Evolutionary conservation across 2,113 vertebrate genomes (phyloP).

Genomic region (Cettia cetti): DNA sequence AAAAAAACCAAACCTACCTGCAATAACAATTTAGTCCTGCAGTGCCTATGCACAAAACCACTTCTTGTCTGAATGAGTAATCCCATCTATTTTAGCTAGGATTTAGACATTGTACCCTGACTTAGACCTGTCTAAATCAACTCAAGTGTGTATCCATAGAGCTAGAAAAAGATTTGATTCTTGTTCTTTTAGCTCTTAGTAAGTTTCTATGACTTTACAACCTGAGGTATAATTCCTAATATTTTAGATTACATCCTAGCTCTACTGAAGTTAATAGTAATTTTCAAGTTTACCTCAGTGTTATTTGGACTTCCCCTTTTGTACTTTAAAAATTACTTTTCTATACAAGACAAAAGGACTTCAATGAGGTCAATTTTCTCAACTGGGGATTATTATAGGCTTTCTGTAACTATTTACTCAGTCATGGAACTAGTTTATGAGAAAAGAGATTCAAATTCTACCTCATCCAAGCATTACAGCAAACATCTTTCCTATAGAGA

Average conservation of each 20-base stretch:
- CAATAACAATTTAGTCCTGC: not conserved
- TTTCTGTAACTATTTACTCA: not conserved
- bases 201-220: not conserved
- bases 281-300: not conserved
- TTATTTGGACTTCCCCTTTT: not conserved
- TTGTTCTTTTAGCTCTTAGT: not conserved
- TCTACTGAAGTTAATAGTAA: not conserved
- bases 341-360: not conserved
- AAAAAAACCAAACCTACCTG: not conserved
- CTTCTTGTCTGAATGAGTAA: conserved; percentile 7
- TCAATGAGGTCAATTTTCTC: not conserved
- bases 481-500: not conserved
- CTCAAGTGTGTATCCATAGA: not conserved
- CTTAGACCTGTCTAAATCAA: not conserved
- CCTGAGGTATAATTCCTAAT: not conserved
- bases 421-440: not conserved
- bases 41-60: not conserved
- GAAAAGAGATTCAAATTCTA: not conserved
- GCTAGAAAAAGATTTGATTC: not conserved
- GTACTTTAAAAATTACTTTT: not conserved
- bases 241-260: not conserved
- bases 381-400: not conserved
- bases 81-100: conserved; percentile 1
- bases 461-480: not conserved
- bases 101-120: not conserved